Conservation (phyloP, 1,140 invertebrate genomes). For the Diploscapter pachys region DNA sequence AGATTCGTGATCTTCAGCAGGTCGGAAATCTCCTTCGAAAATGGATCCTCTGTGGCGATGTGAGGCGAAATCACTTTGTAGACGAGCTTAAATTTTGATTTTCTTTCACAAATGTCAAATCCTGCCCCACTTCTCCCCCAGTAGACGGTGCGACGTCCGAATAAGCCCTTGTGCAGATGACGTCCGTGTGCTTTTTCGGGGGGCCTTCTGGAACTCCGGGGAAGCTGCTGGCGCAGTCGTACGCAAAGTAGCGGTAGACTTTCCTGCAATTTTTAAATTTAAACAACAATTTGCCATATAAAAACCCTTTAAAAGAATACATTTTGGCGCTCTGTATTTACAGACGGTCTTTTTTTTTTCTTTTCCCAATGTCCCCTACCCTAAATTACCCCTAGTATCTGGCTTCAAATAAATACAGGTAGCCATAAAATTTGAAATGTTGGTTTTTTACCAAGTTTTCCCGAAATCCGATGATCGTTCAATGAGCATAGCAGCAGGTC, state of each 20-base stretch:
- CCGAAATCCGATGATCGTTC: constrained; percentile 90
- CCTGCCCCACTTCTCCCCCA: constrained; percentile 73
- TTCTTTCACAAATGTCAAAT: background rate
- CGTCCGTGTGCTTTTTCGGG: constrained; percentile 74
- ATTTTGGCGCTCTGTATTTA: too few species aligned
- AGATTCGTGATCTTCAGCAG: constrained; percentile 90
- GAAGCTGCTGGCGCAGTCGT: constrained; percentile 80
- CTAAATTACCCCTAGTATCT: too few species aligned
- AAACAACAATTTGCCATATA: too few species aligned
- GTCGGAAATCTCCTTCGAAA: constrained; percentile 83
- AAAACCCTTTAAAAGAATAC: too few species aligned
- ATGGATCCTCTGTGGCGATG: constrained; percentile 79
- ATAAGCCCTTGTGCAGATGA: constrained; percentile 83
- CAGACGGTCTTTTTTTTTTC: too few species aligned
- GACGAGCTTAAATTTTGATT: constrained; percentile 68
- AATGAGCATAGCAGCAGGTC: constrained; percentile 90
- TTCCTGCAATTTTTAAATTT: constrained; percentile 41
- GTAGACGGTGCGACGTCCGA: constrained; percentile 81
- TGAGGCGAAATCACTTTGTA: constrained; percentile 83
- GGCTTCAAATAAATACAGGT: too few species aligned
- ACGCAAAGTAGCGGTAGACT: constrained; percentile 90
- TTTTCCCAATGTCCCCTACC: too few species aligned
- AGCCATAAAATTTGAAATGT: too few species aligned
- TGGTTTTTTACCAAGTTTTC: constrained; percentile 74
- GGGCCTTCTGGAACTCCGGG: constrained; percentile 72